Base-by-base conservation (phyloP, 2,888 invertebrate species). In the Brenthis hecate region DNA sequence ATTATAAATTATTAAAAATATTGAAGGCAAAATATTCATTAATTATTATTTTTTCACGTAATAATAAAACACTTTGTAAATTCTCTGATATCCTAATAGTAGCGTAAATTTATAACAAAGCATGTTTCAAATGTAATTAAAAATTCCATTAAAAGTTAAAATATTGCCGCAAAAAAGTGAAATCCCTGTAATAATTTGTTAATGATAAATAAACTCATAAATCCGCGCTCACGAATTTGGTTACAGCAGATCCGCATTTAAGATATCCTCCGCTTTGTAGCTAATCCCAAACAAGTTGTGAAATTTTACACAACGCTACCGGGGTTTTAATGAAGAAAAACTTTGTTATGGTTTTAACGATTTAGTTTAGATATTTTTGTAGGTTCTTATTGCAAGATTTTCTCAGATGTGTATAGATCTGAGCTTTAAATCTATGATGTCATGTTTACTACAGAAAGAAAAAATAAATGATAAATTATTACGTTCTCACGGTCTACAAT, bases 161-260 rank as follows among this genome's bases (percentile, higher is more conserved):
- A 68, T 65, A 66, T 51, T 50, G 56, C 58, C 53, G 84, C 83
- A 87, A 89, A 90, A 91, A 89, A 87, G 66, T 62, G 81, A 85
- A 81, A 84, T 80, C 81, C 80, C 80, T 80, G 83, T 90, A 89
- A 92, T 93, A 93, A 93, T 93, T 93, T 89, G 93, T 89, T 93
- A 93, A 93, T 93, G 93, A 93, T 93, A 93, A 92, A 93, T 93
- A 93, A 93, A 92, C 93, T 88, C 92, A 93, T 93, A 93, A 93
- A 92, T 93, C 82, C 82, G 89, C 85, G 87, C 84, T 83, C 88
- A 89, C 79, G 92, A 92, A 92, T 92, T 92, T 92, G 92, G 92
- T 91, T 91, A 92, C 92, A 92, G 80, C 92, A 91, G 92, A 92
- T 92, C 85, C 86, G 85, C 91, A 90, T 92, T 92, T 92, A 92